These are phyloP conservation scores for Ypsolopha sequella DNA, from an alignment of 2,888 invertebrate species.

Conservation along the genomic window DNA sequence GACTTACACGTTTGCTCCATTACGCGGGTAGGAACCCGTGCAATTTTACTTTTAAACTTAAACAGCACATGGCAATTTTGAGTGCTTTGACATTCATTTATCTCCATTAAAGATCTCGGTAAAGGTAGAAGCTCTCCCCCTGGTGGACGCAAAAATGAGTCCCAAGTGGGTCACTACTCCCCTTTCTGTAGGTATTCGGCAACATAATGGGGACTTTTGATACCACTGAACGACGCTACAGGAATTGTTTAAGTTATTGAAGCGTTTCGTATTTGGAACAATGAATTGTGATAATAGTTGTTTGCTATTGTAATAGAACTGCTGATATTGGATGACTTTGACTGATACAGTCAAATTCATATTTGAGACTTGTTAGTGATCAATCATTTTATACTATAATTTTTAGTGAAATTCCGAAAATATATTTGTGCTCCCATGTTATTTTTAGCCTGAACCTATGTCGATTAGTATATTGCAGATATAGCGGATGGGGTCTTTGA, in stretches of 20 bases:
- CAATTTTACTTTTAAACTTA: slow-evolving; percentile 49
- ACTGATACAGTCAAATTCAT: no score
- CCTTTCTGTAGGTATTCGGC: slow-evolving; percentile 11
- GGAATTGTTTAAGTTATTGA: not conserved
- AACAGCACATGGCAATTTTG: slow-evolving; percentile 33
- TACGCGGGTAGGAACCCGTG: slow-evolving; percentile 35
- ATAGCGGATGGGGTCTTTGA: no score
- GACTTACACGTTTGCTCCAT: slow-evolving; percentile 60
- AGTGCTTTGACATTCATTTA: slow-evolving; percentile 65
- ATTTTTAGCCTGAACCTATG: not conserved
- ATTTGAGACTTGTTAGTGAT: no score
- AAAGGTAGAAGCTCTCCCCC: slow-evolving; percentile 19
- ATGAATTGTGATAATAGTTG: no score
- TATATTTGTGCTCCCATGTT: not conserved
- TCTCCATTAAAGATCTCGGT: slow-evolving; percentile 57
- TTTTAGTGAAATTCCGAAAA: no score
- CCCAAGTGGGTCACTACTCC: slow-evolving; percentile 32
- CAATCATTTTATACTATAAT: no score
- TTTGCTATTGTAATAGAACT: no score
- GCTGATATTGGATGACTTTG: no score
- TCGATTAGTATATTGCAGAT: not conserved
- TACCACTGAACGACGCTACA: not conserved
- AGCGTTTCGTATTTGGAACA: no score
- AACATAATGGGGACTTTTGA: not conserved
- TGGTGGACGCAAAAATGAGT: slow-evolving; percentile 22